A percentile compares a stretch with the other conserved stretches of the same genome.
phyloP scores from a whole-genome alignment of 2,113 vertebrate species.

The Peucedramus taeniatus region DNA sequence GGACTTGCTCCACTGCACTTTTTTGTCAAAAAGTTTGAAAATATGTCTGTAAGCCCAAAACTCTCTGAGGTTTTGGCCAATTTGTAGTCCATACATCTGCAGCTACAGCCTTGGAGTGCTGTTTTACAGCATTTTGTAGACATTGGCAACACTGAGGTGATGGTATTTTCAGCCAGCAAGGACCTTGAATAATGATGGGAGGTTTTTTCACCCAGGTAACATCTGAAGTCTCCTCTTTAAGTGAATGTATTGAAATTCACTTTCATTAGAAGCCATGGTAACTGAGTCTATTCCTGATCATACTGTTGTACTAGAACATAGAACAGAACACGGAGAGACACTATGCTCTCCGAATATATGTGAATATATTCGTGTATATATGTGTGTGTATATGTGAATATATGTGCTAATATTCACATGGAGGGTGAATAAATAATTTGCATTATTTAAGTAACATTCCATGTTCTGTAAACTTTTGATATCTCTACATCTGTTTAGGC shows the following conservation, averaged over 20 bases:
- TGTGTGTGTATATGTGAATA: too few relatives aligned
- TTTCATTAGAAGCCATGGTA: neutral
- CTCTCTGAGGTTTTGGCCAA: neutral
- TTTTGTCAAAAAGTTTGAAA: neutral
- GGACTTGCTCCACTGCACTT: neutral
- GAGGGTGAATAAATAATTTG: neutral
- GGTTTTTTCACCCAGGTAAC: neutral
- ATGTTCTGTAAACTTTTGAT: neutral
- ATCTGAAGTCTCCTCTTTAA: neutral
- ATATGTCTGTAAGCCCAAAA: neutral
- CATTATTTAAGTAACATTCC: neutral
- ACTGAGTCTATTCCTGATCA: neutral
- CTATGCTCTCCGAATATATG: too few relatives aligned
- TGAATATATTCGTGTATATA: too few relatives aligned
- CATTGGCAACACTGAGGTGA: neutral
- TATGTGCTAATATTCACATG: neutral
- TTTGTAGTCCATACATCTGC: neutral
- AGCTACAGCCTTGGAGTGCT: neutral
- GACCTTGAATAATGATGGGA: neutral
- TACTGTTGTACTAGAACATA: neutral
- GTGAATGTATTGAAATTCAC: neutral
- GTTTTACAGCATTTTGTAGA: neutral
- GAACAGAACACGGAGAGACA: neutral
- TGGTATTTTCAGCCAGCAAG: neutral
- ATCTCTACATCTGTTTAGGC: neutral